These are phyloP conservation scores for Gopherus flavomarginatus DNA, from an alignment of 2,113 vertebrate genomes.

Conservation along the genomic window DNA sequence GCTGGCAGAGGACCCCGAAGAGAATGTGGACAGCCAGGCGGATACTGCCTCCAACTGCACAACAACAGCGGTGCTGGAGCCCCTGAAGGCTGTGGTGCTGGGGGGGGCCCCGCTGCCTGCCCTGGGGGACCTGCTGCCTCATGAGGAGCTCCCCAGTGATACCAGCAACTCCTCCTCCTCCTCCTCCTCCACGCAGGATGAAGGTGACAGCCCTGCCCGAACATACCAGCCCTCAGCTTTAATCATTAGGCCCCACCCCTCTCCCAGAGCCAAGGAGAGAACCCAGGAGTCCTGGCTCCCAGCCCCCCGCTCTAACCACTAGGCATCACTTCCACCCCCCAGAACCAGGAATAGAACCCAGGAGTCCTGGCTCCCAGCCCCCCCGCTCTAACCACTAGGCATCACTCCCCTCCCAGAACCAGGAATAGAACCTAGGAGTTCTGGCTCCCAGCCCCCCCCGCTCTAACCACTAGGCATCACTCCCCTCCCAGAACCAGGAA, in stretches of 20 bases:
- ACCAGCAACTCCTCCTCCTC: constrained; percentile 92
- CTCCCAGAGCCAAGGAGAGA: not conserved
- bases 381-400: not conserved
- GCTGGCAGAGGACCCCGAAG: constrained; percentile 81
- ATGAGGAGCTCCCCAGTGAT: constrained; percentile 90
- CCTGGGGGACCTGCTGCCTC: constrained; percentile 81
- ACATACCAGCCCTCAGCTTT: not conserved
- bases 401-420: not conserved
- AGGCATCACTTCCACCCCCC: not conserved
- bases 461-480: not conserved
- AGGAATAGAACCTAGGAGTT: no score
- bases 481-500: not conserved
- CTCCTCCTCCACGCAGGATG: constrained; percentile 86
- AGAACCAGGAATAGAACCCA: not conserved
- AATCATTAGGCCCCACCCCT: not conserved
- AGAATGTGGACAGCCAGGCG: constrained; percentile 71
- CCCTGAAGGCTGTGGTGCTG: constrained; percentile 5
- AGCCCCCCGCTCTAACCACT: not conserved
- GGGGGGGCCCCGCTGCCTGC: constrained; percentile 18
- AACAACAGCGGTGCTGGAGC: constrained; percentile 72
- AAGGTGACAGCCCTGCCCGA: constrained; percentile 74
- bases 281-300: no score
- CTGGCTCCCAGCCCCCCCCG: no score
- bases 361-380: not conserved
- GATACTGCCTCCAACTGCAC: constrained; percentile 84